A percentile compares a stretch with the other conserved stretches of the same genome.
These are phyloP conservation scores for Troilus luridus DNA, from an alignment of 2,888 invertebrate genomes.

Conservation along the genomic window DNA sequence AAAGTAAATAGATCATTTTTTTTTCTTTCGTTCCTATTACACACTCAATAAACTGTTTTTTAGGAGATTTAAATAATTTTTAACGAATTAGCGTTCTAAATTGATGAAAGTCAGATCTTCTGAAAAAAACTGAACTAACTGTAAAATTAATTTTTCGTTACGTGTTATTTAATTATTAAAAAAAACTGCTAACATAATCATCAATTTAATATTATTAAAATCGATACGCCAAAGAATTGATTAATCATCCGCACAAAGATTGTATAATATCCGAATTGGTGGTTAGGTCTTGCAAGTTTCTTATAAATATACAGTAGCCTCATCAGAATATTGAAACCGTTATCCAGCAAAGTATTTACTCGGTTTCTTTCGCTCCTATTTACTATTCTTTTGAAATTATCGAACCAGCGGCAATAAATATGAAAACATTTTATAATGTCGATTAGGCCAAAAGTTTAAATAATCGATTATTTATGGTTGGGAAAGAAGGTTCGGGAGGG, in stretches of 20 bases:
- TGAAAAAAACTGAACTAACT: too few relatives aligned
- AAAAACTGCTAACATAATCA: neutral
- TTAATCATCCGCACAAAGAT: neutral
- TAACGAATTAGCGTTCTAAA: too few relatives aligned
- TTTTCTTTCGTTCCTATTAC: too few relatives aligned
- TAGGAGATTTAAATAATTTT: too few relatives aligned
- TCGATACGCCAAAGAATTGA: neutral
- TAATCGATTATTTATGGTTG: constrained; percentile 23
- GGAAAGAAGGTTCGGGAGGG: constrained; percentile 1
- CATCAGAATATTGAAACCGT: neutral
- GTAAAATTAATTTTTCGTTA: too few relatives aligned
- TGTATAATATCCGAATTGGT: neutral
- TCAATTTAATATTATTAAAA: neutral
- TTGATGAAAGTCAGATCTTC: too few relatives aligned
- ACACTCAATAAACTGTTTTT: too few relatives aligned
- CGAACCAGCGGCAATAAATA: neutral
- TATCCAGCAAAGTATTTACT: neutral
- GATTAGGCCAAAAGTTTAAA: constrained; percentile 28
- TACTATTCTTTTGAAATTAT: neutral
- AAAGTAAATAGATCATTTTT: too few relatives aligned
- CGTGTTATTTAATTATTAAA: neutral
- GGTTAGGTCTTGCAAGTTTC: neutral
- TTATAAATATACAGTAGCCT: neutral
- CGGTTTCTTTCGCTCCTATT: neutral
- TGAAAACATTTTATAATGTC: constrained; percentile 29